Evolutionary conservation across 1,140 invertebrate species (phyloP).

Genomic region (Lepidurus arcticus): DNA sequence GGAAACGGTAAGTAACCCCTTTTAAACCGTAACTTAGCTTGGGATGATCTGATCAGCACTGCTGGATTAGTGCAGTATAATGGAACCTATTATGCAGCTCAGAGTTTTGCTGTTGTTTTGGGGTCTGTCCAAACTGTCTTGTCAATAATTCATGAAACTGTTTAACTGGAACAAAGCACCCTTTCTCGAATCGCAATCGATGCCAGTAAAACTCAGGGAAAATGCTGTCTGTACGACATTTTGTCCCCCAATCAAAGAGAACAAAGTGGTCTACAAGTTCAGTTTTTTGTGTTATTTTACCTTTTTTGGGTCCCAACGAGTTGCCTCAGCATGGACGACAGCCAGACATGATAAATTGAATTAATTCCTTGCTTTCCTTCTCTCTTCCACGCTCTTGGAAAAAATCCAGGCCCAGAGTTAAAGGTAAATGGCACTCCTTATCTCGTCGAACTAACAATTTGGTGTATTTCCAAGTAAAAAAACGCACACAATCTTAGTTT

Average conservation of each 20-base stretch:
- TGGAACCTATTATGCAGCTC: background rate
- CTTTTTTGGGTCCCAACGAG: background rate
- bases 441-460: no score
- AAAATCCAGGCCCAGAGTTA: no score
- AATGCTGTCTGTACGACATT: background rate
- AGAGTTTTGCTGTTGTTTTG: background rate
- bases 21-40: background rate
- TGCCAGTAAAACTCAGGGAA: background rate
- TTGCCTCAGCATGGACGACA: slow-evolving; percentile 3
- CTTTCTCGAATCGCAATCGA: slow-evolving; percentile 1
- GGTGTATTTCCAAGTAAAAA: no score
- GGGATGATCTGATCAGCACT: background rate
- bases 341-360: slow-evolving; percentile 12
- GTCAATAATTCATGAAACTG: slow-evolving; percentile 1
- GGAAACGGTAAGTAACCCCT: background rate
- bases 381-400: background rate
- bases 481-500: background rate
- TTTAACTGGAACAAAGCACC: background rate
- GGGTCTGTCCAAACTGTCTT: background rate
- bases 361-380: slow-evolving; percentile 1
- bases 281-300: background rate
- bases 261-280: background rate
- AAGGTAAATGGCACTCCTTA: no score
- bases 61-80: background rate
- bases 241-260: background rate